Evolutionary conservation across 2,797 vertebrate genomes (phyloP).

Genomic region (Dipus sagitta): DNA sequence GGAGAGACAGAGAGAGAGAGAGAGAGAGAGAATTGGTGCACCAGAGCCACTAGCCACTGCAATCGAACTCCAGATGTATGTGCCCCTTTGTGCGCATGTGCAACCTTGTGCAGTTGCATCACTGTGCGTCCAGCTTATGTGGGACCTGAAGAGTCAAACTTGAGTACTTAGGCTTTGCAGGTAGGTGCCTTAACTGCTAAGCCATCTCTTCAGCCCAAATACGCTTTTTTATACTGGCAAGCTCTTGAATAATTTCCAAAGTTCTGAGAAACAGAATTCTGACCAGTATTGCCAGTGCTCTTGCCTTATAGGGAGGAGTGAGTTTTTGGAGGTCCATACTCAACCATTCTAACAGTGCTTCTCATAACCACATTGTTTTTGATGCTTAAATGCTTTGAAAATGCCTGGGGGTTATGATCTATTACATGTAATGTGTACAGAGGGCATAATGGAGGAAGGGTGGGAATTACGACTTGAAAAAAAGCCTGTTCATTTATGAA

Average conservation of each 20-base stretch:
- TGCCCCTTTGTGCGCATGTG: no score
- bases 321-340: background rate
- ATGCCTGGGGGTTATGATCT: background rate
- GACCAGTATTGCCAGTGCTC: background rate
- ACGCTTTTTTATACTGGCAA: background rate
- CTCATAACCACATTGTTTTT: background rate
- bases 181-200: no score
- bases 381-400: background rate
- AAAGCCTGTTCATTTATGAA: background rate
- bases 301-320: background rate
- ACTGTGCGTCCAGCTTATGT: no score
- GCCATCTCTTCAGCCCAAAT: no score
- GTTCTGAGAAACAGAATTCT: background rate
- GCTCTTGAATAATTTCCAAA: conserved; percentile 11
- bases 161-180: no score
- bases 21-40: no score
- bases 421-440: background rate
- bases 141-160: no score
- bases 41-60: no score
- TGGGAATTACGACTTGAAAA: background rate
- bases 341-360: background rate
- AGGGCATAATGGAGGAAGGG: no score
- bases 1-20: no score
- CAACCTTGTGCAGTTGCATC: no score
- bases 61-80: no score